Conservation (phyloP, 2,113 vertebrate genomes). For the Podiceps cristatus region DNA sequence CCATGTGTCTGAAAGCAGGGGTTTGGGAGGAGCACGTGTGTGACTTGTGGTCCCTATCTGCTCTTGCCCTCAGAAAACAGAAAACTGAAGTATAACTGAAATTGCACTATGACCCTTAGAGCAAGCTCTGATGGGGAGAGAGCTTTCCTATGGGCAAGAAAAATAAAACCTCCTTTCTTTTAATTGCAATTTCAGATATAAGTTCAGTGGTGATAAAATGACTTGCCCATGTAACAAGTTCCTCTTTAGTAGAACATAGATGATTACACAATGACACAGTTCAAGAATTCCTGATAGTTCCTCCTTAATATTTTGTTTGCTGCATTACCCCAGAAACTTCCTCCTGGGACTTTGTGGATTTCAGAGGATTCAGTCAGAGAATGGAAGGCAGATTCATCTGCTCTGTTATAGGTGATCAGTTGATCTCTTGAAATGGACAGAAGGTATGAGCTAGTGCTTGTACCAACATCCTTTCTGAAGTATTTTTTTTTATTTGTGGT, state of each 20-base stretch:
- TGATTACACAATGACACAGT: not conserved
- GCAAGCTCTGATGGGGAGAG: not conserved
- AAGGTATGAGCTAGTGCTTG: not conserved
- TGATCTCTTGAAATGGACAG: not conserved
- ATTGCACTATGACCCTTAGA: not conserved
- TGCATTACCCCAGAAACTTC: not conserved
- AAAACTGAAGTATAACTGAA: not conserved
- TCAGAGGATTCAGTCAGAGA: not conserved
- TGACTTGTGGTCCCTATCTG: not conserved
- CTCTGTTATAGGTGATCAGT: not conserved
- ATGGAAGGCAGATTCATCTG: not conserved
- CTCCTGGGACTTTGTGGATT: not conserved
- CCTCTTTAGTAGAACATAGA: not conserved
- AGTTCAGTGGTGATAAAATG: not conserved
- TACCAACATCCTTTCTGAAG: not conserved
- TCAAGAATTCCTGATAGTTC: not conserved
- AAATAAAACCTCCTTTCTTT: not conserved
- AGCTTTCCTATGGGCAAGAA: not conserved
- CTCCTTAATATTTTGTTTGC: not conserved
- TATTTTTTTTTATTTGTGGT: not conserved
- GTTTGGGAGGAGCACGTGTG: not conserved
- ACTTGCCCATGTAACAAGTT: not conserved
- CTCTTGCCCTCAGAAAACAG: not conserved
- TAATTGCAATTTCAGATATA: not conserved
- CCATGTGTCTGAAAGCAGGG: not conserved